Conservation (phyloP, 2,113 vertebrate species). For the Onychostoma macrolepis region DNA sequence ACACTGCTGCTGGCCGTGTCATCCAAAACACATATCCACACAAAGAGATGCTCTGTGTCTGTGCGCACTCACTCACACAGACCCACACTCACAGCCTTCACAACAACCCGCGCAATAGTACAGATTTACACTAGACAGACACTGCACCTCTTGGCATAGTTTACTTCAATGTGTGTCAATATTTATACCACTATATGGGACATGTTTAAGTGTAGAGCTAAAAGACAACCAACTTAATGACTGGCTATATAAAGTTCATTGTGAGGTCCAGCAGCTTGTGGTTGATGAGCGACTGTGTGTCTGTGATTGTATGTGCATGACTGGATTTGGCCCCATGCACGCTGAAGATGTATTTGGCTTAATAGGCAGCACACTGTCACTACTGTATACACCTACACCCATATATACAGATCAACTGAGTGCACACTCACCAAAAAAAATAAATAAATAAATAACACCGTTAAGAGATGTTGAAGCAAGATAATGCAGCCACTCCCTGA, state of each 20-base stretch:
- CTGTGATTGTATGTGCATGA: conserved; percentile 25
- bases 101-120: conserved; percentile 9
- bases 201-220: not conserved
- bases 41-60: conserved; percentile 48
- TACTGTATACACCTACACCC: conserved; percentile 23
- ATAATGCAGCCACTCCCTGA: not conserved
- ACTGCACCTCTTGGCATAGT: conserved; percentile 14
- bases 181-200: not conserved
- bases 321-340: not conserved
- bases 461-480: not conserved
- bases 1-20: conserved; percentile 26
- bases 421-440: not conserved
- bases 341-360: not conserved
- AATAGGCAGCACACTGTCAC: conserved; percentile 24
- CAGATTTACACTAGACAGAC: conserved; percentile 11
- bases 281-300: not conserved
- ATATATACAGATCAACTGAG: not conserved
- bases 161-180: not conserved
- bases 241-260: not conserved
- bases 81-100: conserved; percentile 15
- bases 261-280: not conserved
- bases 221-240: not conserved
- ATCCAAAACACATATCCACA: conserved; percentile 51
- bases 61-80: conserved; percentile 16
- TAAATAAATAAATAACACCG: not conserved